Percentiles rank a stretch among this genome's conserved stretches.
These are phyloP conservation scores for Anser cygnoides DNA, from an alignment of 2,113 vertebrate genomes.

Conservation along the genomic window DNA sequence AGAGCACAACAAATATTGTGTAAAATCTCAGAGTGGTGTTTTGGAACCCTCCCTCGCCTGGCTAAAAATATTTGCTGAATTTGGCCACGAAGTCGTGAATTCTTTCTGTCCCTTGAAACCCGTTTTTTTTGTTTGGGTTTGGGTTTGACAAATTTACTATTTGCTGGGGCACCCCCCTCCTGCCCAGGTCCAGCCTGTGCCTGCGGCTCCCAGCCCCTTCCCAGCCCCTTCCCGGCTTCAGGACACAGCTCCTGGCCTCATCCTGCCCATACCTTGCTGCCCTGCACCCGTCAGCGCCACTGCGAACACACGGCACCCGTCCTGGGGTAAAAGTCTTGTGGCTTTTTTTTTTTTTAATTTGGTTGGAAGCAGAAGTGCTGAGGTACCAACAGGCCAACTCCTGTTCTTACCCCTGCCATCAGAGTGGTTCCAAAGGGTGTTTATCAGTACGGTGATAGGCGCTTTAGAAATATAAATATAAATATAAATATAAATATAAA, in stretches of 20 bases:
- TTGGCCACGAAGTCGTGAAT: conserved; percentile 41
- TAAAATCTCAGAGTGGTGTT: background rate
- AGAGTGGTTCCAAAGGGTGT: too few relatives aligned
- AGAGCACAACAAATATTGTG: background rate
- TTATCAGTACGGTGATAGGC: too few relatives aligned
- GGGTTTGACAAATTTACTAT: background rate
- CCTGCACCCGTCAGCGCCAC: background rate
- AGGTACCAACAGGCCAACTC: too few relatives aligned
- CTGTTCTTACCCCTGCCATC: too few relatives aligned
- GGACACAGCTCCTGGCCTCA: background rate
- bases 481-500: too few relatives aligned
- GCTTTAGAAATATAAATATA: too few relatives aligned
- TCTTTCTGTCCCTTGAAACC: conserved; percentile 42
- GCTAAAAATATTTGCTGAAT: conserved; percentile 56
- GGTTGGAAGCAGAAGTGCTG: too few relatives aligned
- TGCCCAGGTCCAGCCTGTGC: background rate
- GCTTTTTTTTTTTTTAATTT: too few relatives aligned
- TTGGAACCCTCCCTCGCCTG: conserved; percentile 11
- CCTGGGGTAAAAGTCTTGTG: too few relatives aligned
- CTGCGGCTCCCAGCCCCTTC: background rate
- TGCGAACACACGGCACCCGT: too few relatives aligned
- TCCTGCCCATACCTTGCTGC: background rate
- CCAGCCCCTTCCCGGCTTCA: background rate
- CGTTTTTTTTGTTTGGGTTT: background rate
- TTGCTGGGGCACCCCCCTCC: background rate